Conservation (phyloP, 2,888 invertebrate species). For the Priocnemis perturbator region DNA sequence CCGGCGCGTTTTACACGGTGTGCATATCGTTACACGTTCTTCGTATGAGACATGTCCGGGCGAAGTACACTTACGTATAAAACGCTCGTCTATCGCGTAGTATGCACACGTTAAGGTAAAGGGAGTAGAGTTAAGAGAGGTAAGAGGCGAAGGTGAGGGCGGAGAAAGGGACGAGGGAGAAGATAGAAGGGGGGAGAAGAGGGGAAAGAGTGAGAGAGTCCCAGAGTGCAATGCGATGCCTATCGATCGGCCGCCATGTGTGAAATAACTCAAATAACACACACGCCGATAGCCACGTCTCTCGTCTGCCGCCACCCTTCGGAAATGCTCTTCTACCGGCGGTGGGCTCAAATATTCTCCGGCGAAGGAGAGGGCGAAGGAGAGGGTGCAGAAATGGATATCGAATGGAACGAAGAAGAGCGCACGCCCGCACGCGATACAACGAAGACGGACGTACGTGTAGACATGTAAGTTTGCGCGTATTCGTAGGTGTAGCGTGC, state of each 20-base stretch:
- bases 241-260: constrained; percentile 63
- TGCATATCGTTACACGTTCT: too few species aligned
- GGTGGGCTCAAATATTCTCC: constrained; percentile 28
- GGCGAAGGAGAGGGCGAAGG: constrained; percentile 1
- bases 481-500: not conserved
- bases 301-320: constrained; percentile 21
- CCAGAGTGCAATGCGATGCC: constrained; percentile 55
- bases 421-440: constrained; percentile 2
- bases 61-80: constrained; percentile 7
- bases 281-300: constrained; percentile 26
- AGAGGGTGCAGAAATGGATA: not conserved
- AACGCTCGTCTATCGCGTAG: constrained; percentile 21
- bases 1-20: too few species aligned
- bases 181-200: constrained; percentile 17
- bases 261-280: constrained; percentile 62
- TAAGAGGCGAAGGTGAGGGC: constrained; percentile 3
- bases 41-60: too few species aligned
- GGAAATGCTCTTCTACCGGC: constrained; percentile 27
- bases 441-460: not conserved
- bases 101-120: constrained; percentile 14
- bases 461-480: too few species aligned
- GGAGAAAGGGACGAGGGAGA: not conserved
- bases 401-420: not conserved
- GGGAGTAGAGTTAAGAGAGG: constrained; percentile 15
- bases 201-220: constrained; percentile 23